Conservation (phyloP, 2,888 invertebrate genomes). For the Dione juno region DNA sequence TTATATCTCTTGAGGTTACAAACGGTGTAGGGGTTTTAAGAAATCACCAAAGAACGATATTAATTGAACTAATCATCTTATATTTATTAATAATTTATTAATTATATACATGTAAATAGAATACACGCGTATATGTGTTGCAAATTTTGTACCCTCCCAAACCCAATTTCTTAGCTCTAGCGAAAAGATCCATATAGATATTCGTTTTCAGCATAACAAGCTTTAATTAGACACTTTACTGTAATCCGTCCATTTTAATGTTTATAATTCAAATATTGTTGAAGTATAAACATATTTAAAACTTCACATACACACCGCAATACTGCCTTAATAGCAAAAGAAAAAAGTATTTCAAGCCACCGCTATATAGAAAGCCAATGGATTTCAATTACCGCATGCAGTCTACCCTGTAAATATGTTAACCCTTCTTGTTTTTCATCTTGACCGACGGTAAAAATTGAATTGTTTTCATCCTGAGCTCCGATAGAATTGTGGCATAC, state of each 20-base stretch:
- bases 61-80: no score
- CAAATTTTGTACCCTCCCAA: no score
- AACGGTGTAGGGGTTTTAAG: no score
- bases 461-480: constrained; percentile 37
- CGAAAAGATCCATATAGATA: no score
- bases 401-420: constrained; percentile 38
- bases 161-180: no score
- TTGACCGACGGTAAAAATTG: constrained; percentile 40
- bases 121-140: no score
- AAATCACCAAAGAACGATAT: no score
- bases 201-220: no score
- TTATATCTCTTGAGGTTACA: no score
- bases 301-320: not conserved
- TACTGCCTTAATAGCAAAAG: not conserved
- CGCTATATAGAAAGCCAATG: constrained; percentile 4
- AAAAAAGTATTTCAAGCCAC: not conserved
- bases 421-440: constrained; percentile 40
- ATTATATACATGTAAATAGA: no score
- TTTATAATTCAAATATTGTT: not conserved
- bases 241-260: not conserved
- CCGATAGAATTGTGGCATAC: constrained; percentile 36
- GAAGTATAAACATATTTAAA: not conserved
- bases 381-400: constrained; percentile 37
- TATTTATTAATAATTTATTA: no score
- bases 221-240: no score